Evolutionary conservation across 2,888 invertebrate genomes (phyloP).

Genomic region (Pollenia labialis): DNA sequence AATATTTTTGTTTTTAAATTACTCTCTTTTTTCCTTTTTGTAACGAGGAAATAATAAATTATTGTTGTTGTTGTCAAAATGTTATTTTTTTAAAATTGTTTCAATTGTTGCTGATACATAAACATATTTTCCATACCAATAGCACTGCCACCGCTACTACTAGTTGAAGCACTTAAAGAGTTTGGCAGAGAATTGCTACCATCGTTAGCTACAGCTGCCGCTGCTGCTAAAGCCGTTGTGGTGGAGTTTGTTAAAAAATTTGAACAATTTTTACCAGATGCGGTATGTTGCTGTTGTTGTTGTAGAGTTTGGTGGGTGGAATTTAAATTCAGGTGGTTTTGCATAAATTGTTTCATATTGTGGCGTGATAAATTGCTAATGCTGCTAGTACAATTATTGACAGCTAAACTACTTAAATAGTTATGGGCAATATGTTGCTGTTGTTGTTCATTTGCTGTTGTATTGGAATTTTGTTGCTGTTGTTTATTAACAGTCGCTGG

Average conservation of each 20-base stretch:
- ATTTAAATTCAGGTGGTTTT: conserved; percentile 78
- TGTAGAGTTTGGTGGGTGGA: conserved; percentile 69
- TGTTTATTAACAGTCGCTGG: conserved; percentile 54
- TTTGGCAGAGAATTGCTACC: conserved; percentile 9
- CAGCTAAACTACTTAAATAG: conserved; percentile 59
- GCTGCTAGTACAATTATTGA: conserved; percentile 58
- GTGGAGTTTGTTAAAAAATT: conserved; percentile 59
- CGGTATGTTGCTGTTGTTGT: conserved; percentile 66
- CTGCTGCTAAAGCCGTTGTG: conserved; percentile 23
- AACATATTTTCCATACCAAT: conserved; percentile 64
- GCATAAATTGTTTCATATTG: conserved; percentile 77
- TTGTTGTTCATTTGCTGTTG: conserved; percentile 53
- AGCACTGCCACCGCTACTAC: conserved; percentile 20
- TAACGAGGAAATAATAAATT: conserved; percentile 11
- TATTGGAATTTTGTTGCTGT: conserved; percentile 62
- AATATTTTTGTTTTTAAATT: not conserved
- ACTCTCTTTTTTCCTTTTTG: not conserved
- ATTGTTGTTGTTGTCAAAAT: conserved; percentile 28
- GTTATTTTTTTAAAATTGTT: conserved; percentile 71
- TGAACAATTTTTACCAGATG: conserved; percentile 64
- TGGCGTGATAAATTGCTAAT: conserved; percentile 69
- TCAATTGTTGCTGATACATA: conserved; percentile 75
- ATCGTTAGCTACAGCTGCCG: conserved; percentile 16
- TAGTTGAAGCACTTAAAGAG: conserved; percentile 35
- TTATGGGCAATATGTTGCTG: conserved; percentile 71